Percentiles rank a stretch among this genome's conserved stretches.
Conservation (phyloP, 2,888 invertebrate genomes). For the Ophonus ardosiacus region DNA sequence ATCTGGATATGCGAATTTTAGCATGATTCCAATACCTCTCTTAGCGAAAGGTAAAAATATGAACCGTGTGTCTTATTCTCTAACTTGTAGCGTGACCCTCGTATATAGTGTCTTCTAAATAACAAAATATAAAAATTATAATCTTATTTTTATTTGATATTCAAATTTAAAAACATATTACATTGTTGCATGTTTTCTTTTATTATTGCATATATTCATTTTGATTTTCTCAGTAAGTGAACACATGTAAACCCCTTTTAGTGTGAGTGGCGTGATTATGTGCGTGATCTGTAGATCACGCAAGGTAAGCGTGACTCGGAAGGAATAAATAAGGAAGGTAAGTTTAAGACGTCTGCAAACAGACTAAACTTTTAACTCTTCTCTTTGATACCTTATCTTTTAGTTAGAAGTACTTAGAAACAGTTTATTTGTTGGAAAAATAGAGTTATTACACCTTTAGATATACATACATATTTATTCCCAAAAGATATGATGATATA, state of each 20-base stretch:
- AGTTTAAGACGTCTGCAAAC: background rate
- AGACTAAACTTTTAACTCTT: background rate
- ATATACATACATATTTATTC: too few relatives aligned
- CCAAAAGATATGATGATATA: too few relatives aligned
- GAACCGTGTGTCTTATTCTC: too few relatives aligned
- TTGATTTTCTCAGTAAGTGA: background rate
- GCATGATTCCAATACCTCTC: too few relatives aligned
- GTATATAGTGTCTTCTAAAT: too few relatives aligned
- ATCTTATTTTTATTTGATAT: too few relatives aligned
- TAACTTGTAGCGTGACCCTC: too few relatives aligned
- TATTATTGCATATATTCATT: background rate
- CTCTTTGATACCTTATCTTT: background rate
- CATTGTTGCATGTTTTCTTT: background rate
- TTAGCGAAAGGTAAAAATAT: too few relatives aligned
- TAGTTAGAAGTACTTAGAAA: background rate
- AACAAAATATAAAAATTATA: too few relatives aligned
- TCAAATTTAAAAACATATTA: background rate
- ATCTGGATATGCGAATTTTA: too few relatives aligned
- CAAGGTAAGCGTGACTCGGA: background rate
- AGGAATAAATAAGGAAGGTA: background rate
- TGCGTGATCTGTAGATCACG: background rate
- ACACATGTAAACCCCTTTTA: background rate
- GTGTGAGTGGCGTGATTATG: background rate
- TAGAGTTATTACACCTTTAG: background rate
- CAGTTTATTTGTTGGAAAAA: background rate